These are phyloP conservation scores for Fistularia tabacaria DNA, from an alignment of 2,797 vertebrate genomes.

Conservation along the genomic window DNA sequence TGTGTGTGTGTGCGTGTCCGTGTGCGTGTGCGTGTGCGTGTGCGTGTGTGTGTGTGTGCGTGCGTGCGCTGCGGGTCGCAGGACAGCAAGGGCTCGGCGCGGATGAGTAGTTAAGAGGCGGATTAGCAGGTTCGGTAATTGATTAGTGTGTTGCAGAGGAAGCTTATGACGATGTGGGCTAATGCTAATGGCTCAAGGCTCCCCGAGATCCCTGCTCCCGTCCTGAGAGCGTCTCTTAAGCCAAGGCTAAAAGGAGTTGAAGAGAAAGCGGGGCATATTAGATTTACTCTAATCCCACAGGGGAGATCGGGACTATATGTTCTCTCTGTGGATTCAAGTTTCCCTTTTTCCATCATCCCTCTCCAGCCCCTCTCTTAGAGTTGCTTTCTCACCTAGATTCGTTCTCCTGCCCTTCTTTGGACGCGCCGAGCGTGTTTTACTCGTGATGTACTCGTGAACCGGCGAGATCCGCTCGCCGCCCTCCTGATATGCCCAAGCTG, in stretches of 20 bases:
- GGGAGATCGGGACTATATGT: constrained; percentile 44
- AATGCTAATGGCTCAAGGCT: constrained; percentile 52
- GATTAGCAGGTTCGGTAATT: constrained; percentile 53
- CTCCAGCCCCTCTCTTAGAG: constrained; percentile 3
- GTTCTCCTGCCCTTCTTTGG: constrained; percentile 1
- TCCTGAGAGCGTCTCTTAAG: constrained; percentile 42
- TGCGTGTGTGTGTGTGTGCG: no score
- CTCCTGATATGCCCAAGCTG: constrained; percentile 28
- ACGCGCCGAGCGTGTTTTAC: constrained; percentile 9
- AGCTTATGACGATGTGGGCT: constrained; percentile 46
- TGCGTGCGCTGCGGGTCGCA: no score
- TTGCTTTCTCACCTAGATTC: constrained; percentile 13
- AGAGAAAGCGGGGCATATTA: constrained; percentile 49
- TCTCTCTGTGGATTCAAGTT: constrained; percentile 26
- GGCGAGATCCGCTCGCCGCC: constrained; percentile 19
- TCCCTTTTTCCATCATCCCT: constrained; percentile 2
- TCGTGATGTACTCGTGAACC: constrained; percentile 20
- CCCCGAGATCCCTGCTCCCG: constrained; percentile 37
- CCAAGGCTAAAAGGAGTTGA: constrained; percentile 39
- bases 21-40: no score
- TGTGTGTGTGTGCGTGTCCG: no score
- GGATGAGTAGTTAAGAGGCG: constrained; percentile 32
- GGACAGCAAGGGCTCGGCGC: not conserved
- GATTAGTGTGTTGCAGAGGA: constrained; percentile 50
- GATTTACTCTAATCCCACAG: constrained; percentile 56